These are phyloP conservation scores for Leistus spinibarbis DNA, from an alignment of 2,888 invertebrate genomes.

Conservation along the genomic window DNA sequence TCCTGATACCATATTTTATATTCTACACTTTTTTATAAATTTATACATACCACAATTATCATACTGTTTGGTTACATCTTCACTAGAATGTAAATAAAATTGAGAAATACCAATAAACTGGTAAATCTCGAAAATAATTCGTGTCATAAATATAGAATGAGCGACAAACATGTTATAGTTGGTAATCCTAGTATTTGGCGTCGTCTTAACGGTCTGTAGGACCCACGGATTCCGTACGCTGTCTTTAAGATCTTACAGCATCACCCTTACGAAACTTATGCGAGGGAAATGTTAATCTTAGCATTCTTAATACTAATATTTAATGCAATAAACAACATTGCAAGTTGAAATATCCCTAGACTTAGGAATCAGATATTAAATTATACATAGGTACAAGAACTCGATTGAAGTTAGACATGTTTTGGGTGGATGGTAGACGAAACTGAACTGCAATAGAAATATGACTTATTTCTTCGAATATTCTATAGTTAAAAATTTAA, in stretches of 20 bases:
- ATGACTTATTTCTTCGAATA: too few species aligned
- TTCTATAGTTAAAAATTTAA: too few species aligned
- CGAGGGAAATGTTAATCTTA: neutral
- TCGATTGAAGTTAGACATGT: too few species aligned
- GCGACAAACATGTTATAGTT: neutral
- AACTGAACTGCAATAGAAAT: too few species aligned
- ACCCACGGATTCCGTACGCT: neutral
- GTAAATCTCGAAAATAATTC: neutral
- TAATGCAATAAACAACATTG: neutral
- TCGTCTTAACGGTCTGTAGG: neutral
- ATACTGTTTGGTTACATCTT: too few species aligned
- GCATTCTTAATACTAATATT: neutral
- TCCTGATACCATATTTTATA: neutral
- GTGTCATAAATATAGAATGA: neutral
- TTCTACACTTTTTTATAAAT: neutral
- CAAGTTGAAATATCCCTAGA: neutral
- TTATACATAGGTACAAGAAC: neutral
- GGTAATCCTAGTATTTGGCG: neutral
- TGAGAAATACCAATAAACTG: too few species aligned
- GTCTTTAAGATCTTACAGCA: neutral
- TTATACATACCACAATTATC: too few species aligned
- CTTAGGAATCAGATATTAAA: neutral
- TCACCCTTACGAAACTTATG: neutral
- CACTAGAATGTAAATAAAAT: too few species aligned
- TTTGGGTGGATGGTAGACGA: too few species aligned